Evolutionary conservation across 2,113 vertebrate genomes (phyloP).

Genomic region (Sturnus vulgaris): DNA sequence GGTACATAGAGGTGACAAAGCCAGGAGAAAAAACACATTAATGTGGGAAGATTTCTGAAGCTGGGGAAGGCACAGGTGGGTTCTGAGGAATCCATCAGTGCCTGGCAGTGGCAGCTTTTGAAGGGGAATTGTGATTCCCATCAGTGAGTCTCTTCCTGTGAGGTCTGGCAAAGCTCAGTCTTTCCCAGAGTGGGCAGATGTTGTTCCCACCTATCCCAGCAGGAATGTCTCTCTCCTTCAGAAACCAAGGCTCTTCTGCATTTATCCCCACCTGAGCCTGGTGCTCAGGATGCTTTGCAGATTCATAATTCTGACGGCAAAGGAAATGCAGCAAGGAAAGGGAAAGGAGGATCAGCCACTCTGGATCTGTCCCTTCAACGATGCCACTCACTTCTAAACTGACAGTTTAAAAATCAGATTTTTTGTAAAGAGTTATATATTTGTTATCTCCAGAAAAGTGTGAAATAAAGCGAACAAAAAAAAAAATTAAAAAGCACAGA

Average conservation of each 20-base stretch:
- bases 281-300: not conserved
- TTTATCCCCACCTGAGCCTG: not conserved
- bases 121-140: not conserved
- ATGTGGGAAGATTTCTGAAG: not conserved
- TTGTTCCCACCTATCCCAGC: not conserved
- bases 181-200: not conserved
- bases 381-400: not conserved
- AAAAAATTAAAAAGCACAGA: not conserved
- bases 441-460: not conserved
- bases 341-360: not conserved
- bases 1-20: not conserved
- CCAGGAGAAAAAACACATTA: not conserved
- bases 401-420: not conserved
- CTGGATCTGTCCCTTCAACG: not conserved
- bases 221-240: not conserved
- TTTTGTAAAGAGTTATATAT: not conserved
- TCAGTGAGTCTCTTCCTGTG: not conserved
- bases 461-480: not conserved
- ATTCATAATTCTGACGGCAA: rapidly evolving
- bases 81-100: not conserved
- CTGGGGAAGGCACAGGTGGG: not conserved
- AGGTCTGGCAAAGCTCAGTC: not conserved
- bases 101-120: not conserved
- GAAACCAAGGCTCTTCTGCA: not conserved
- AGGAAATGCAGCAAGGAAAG: not conserved